phyloP scores from a whole-genome alignment of 2,888 invertebrate species.

The Drosophila tripunctata region DNA sequence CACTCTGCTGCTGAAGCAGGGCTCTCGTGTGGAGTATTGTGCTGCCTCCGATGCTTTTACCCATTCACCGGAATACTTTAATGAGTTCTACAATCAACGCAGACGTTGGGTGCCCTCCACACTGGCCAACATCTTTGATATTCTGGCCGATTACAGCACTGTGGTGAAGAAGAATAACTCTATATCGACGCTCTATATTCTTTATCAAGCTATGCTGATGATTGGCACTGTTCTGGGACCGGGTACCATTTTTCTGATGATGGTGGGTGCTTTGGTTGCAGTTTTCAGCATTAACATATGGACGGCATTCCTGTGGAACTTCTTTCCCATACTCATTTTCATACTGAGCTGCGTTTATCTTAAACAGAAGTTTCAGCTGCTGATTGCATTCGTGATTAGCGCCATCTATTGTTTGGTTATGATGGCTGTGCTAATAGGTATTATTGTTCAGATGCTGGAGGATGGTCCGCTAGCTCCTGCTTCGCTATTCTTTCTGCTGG shows the following conservation, averaged over 20 bases:
- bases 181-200: conserved; percentile 92
- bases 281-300: conserved; percentile 90
- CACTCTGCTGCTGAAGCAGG: conserved; percentile 94
- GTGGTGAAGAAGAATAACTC: conserved; percentile 94
- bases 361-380: conserved; percentile 88
- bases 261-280: conserved; percentile 90
- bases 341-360: conserved; percentile 87
- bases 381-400: conserved; percentile 90
- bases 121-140: conserved; percentile 96
- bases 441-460: conserved; percentile 90
- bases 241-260: conserved; percentile 91
- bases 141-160: conserved; percentile 90
- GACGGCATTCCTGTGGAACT: conserved; percentile 88
- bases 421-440: conserved; percentile 93
- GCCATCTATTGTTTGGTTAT: conserved; percentile 92
- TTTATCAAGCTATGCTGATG: conserved; percentile 90
- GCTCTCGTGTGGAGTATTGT: conserved; percentile 96
- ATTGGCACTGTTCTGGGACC: conserved; percentile 90
- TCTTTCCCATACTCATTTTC: conserved; percentile 88
- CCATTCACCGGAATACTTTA: conserved; percentile 95
- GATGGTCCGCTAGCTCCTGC: conserved; percentile 93
- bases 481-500: conserved; percentile 92
- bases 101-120: conserved; percentile 98
- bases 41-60: conserved; percentile 98
- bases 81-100: conserved; percentile 97